Evolutionary conservation across 2,888 invertebrate species (phyloP).

Genomic region (Netelia fuscicornis): DNA sequence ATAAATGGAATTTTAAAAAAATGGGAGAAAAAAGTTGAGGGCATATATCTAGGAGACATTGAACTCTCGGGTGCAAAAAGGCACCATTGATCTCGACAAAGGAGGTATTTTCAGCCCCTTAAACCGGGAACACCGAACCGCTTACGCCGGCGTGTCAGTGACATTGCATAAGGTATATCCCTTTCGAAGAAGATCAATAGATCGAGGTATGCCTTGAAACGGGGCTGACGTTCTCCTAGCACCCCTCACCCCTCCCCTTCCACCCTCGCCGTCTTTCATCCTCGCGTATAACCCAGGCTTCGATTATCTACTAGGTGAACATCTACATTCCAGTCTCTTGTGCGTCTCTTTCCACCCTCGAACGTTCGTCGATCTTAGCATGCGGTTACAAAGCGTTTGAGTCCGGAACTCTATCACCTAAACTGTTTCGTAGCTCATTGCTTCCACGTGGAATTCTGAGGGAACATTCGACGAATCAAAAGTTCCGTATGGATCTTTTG

Average conservation of each 20-base stretch:
- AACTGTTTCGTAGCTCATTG: slow-evolving; percentile 8
- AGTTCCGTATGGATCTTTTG: no score
- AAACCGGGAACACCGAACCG: slow-evolving; percentile 19
- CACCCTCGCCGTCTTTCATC: neutral
- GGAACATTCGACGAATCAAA: neutral
- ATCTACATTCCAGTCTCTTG: slow-evolving; percentile 31
- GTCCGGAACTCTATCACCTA: slow-evolving; percentile 10
- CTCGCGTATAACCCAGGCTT: neutral
- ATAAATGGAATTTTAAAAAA: neutral
- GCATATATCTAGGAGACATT: slow-evolving; percentile 2
- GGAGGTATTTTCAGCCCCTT: neutral
- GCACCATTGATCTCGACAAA: slow-evolving; percentile 22
- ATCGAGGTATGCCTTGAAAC: slow-evolving; percentile 55
- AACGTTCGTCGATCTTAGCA: slow-evolving; percentile 3
- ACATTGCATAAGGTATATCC: slow-evolving; percentile 42
- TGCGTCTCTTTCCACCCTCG: neutral
- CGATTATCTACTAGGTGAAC: slow-evolving; percentile 42
- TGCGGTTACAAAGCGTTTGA: slow-evolving; percentile 6
- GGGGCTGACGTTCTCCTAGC: slow-evolving; percentile 15
- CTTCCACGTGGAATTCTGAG: neutral
- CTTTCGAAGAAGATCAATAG: slow-evolving; percentile 61
- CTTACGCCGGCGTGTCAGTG: slow-evolving; percentile 31
- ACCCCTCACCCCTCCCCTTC: neutral
- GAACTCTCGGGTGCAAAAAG: neutral
- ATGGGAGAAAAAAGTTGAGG: neutral